Conservation (phyloP, 2,888 invertebrate species). For the Cerceris rybyensis region DNA sequence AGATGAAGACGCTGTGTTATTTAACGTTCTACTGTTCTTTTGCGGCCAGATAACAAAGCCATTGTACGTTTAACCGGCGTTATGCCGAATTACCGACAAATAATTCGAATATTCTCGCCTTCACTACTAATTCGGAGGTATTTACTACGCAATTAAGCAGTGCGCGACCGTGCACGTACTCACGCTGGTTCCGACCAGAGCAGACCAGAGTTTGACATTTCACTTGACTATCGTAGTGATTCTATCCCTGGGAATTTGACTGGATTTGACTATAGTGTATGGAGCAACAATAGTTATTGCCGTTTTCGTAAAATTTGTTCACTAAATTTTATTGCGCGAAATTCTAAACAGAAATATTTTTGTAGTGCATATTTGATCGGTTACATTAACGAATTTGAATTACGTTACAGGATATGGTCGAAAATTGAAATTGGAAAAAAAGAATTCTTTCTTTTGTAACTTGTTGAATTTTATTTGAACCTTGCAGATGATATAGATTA, state of each 20-base stretch:
- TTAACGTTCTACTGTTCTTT: constrained; percentile 14
- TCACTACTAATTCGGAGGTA: constrained; percentile 20
- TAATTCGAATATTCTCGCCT: constrained; percentile 10
- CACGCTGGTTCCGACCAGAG: background rate
- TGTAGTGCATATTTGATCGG: background rate
- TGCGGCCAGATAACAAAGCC: constrained; percentile 2
- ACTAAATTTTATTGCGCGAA: constrained; percentile 2
- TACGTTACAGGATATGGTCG: no score
- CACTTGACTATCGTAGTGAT: constrained; percentile 62
- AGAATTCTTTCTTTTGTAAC: no score
- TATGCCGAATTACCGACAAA: constrained; percentile 20
- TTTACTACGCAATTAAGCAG: constrained; percentile 23
- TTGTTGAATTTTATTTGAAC: no score
- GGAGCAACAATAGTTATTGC: constrained; percentile 6
- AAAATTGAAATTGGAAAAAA: no score
- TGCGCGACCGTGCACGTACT: constrained; percentile 28
- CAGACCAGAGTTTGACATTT: constrained; percentile 53
- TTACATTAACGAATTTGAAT: background rate
- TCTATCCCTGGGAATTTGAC: constrained; percentile 15
- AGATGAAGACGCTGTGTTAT: constrained; percentile 2
- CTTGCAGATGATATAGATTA: no score
- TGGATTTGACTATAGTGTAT: constrained; percentile 19
- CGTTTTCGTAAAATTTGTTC: constrained; percentile 12
- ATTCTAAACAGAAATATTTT: constrained; percentile 3
- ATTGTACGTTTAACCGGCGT: constrained; percentile 14